Evolutionary conservation across 2,888 invertebrate genomes (phyloP), one percentile per base, ranked within the genome.

Genomic region (Hirtodrosophila trivittata): DNA sequence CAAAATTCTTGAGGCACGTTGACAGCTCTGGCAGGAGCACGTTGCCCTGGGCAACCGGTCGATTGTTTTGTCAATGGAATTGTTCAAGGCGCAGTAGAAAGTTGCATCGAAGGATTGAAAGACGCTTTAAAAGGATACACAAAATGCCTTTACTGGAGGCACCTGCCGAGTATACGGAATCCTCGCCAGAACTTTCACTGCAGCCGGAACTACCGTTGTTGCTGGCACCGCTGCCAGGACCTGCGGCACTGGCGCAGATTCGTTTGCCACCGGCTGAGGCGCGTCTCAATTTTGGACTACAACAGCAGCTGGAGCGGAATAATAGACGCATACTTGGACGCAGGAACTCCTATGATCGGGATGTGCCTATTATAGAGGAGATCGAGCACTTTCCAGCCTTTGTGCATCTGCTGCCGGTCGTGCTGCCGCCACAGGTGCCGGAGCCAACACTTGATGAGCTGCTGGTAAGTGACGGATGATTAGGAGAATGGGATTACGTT

Each of bases 381-480:
- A 86, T 81, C 3, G 86, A 88, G 30, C 76, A 87, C 39, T 88
- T 83, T 33, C 83, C 83, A 6, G 85, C 83, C 1, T 87, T 87
- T 38, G 88, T 87, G 21, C 89, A 88, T 26, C 92, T 93, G 75
- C 88, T 93, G 52, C 92, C 93, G 1, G 92, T 93, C 50, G 92
- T 92, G 4, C 50, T 89, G 63, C 89, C 89, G 3, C 77, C 87
- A 9, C 89, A 89, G 55, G 91, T 92, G 68, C 93, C 93, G 0
- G 93, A 93, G 68, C 91, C 93, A 25, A 93, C 93, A 0, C 88
- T 93, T 21, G 92, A 93, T 65, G 93, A 93, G 82, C 85, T 93
- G 2, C 77, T 93, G 91, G 93, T 93, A 86, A 89, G 91, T 70
- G n/a, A 25, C 6, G 25, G 3, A 0, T 2, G 2, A n/a, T 14